These are phyloP conservation scores for Atopsyche davidsoni DNA, from an alignment of 1,140 invertebrate genomes.

Conservation along the genomic window DNA sequence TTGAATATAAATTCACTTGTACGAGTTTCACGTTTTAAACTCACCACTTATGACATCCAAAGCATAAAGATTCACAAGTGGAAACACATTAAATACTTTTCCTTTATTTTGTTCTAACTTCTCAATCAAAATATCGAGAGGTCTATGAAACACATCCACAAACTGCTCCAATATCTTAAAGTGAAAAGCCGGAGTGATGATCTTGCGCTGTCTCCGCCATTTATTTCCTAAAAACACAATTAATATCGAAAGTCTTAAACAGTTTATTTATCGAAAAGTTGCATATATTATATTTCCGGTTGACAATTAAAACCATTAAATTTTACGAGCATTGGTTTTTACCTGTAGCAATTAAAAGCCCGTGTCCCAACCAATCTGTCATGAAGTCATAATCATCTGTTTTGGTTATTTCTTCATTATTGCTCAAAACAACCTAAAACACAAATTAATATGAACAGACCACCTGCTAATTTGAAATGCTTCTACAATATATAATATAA, in stretches of 20 bases:
- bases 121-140: slow-evolving; percentile 57
- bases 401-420: slow-evolving; percentile 27
- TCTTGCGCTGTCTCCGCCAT: slow-evolving; percentile 27
- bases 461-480: no score
- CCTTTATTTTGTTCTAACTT: slow-evolving; percentile 54
- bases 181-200: slow-evolving; percentile 75
- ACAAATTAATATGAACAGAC: no score
- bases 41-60: slow-evolving; percentile 77
- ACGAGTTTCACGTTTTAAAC: no score
- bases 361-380: slow-evolving; percentile 25
- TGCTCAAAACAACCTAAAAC: slow-evolving; percentile 16
- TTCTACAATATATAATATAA: no score
- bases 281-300: no score
- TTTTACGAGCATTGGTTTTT: no score
- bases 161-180: slow-evolving; percentile 83
- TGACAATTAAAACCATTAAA: no score
- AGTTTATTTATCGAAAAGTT: no score
- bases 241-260: no score
- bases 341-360: slow-evolving; percentile 24
- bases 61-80: slow-evolving; percentile 65
- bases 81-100: slow-evolving; percentile 60
- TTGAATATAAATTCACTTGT: no score
- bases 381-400: slow-evolving; percentile 33
- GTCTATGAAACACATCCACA: slow-evolving; percentile 70
- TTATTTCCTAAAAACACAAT: slow-evolving; percentile 21